phyloP scores from a whole-genome alignment of 2,888 invertebrate genomes.

The Platerodrilus igneus region DNA sequence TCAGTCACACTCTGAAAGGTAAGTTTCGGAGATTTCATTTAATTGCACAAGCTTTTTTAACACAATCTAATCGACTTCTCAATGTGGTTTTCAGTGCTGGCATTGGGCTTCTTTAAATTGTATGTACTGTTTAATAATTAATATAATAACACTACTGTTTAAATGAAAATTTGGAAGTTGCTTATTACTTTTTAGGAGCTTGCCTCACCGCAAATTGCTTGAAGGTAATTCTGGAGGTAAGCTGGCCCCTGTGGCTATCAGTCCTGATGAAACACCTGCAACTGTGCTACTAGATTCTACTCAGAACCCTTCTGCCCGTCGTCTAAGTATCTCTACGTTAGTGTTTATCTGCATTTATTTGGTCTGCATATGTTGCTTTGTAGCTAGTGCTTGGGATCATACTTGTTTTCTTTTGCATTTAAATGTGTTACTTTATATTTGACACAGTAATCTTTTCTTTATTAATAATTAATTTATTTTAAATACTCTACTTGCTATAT shows the following conservation, averaged over 20 bases:
- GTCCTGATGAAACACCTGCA: conserved; percentile 51
- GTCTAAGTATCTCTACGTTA: conserved; percentile 56
- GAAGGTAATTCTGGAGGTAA: conserved; percentile 50
- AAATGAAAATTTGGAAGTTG: conserved; percentile 11
- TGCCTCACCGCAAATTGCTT: conserved; percentile 50
- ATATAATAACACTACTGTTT: conserved; percentile 3
- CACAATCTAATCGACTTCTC: too few species aligned
- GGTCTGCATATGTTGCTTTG: conserved; percentile 14
- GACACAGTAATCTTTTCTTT: too few species aligned
- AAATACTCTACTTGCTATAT: too few species aligned
- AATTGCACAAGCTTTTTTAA: too few species aligned
- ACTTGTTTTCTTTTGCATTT: too few species aligned
- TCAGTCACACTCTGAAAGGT: conserved; percentile 36
- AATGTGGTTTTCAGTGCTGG: conserved; percentile 41
- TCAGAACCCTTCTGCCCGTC: conserved; percentile 44
- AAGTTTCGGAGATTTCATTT: conserved; percentile 27
- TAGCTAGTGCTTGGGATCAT: conserved; percentile 10
- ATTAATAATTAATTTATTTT: too few species aligned
- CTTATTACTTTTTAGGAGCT: conserved; percentile 49
- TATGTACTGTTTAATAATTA: conserved; percentile 34
- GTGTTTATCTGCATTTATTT: conserved; percentile 44
- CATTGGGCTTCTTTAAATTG: conserved; percentile 41
- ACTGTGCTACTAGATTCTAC: conserved; percentile 38
- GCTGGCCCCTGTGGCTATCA: conserved; percentile 54
- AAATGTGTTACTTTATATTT: too few species aligned